phyloP scores from a whole-genome alignment of 2,113 vertebrate genomes.

The Ptilorrhoa leucosticta region DNA sequence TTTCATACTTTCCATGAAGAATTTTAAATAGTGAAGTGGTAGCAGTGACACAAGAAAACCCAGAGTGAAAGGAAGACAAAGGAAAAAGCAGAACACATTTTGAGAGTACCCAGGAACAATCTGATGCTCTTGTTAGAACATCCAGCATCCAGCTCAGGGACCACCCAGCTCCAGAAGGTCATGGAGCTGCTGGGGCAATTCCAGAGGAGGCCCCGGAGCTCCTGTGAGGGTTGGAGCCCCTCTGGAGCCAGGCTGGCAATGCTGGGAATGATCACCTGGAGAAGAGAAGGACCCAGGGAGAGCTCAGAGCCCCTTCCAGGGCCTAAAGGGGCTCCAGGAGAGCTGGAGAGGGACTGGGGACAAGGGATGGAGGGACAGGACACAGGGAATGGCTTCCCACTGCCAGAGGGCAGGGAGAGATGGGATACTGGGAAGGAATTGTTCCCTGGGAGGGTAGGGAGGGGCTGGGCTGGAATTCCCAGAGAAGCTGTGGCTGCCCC shows the following conservation, averaged over 20 bases:
- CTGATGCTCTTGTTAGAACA: not conserved
- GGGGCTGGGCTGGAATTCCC: not conserved
- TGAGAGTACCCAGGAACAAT: rapidly evolving
- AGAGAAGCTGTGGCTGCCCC: not conserved
- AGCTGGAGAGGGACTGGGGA: not conserved
- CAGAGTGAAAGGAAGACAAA: not conserved
- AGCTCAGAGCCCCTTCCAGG: rapidly evolving
- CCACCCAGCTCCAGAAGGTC: not conserved
- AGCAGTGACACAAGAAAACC: not conserved
- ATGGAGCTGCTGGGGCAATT: not conserved
- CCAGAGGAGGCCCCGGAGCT: rapidly evolving
- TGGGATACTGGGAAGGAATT: not conserved
- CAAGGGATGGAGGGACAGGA: not conserved
- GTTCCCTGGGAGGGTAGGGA: not conserved
- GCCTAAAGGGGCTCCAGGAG: not conserved
- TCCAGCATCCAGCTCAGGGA: not conserved
- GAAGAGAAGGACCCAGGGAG: not conserved
- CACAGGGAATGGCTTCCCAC: not conserved
- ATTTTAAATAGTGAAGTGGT: rapidly evolving
- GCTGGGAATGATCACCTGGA: not conserved
- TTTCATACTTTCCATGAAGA: rapidly evolving
- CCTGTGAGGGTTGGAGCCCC: not conserved
- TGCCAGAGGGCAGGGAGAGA: not conserved
- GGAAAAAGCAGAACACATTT: rapidly evolving
- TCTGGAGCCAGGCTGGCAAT: not conserved